A percentile compares a stretch with the other conserved stretches of the same genome.
These are phyloP conservation scores for Cantharis rustica DNA, from an alignment of 2,888 invertebrate genomes.

Conservation along the genomic window DNA sequence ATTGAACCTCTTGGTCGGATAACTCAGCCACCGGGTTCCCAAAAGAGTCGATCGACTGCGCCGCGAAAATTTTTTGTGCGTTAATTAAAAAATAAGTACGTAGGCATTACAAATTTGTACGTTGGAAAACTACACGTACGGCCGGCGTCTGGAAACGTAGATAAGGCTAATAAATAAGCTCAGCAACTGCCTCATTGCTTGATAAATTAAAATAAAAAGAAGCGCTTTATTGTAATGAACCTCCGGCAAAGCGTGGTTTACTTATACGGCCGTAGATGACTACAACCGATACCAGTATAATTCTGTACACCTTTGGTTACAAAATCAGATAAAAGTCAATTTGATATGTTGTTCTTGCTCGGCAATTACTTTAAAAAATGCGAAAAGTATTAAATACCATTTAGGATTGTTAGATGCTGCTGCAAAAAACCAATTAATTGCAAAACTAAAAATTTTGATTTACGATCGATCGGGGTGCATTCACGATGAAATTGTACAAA, in stretches of 20 bases:
- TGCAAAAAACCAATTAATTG: background rate
- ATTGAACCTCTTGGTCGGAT: background rate
- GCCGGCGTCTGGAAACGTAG: conserved; percentile 31
- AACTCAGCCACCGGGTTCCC: background rate
- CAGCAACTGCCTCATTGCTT: conserved; percentile 11
- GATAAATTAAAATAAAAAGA: conserved; percentile 18
- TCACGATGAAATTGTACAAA: background rate
- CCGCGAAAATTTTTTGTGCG: background rate
- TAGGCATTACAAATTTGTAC: background rate
- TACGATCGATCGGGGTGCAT: background rate
- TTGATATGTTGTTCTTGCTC: background rate
- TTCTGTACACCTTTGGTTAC: background rate
- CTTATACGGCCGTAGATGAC: conserved; percentile 7
- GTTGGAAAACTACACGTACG: conserved; percentile 9
- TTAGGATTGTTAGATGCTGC: background rate
- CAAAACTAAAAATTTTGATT: background rate
- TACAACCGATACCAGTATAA: background rate
- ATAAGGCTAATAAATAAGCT: conserved; percentile 35
- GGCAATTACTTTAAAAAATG: background rate
- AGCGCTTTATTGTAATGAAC: conserved; percentile 20
- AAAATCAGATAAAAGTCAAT: background rate
- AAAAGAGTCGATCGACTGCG: background rate
- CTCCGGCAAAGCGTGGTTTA: conserved; percentile 24
- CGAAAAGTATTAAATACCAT: background rate
- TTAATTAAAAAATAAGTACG: background rate